Evolutionary conservation across 2,888 invertebrate genomes (phyloP), one percentile per base, ranked within the genome.

Genomic region (Macaria liturata): DNA sequence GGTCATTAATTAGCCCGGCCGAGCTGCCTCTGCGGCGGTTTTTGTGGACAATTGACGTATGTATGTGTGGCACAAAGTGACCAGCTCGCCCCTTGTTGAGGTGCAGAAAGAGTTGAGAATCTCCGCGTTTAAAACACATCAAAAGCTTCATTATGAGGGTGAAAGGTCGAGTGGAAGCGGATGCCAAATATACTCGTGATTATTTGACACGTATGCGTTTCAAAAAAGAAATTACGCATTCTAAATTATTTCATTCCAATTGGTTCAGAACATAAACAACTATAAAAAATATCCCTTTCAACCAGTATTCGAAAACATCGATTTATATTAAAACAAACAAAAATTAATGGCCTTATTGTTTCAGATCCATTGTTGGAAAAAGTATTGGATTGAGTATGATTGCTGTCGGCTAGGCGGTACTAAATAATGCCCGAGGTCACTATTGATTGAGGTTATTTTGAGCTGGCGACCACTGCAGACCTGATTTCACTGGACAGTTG

Each of bases 1-100:
- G 67, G 71, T 74, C 84, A 88, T 88, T 88, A 87, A 88, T 88
- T 89, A 87, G 83, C 79, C 81, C 79, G 77, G 72, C 72, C 77
- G 75, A 74, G 69, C 76, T 77, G 76, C 74, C 76, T 68, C 74
- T 67, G 77, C 69, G 82, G 77, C 69, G 82, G 86, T 84, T 87
- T 86, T 88, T 86, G 86, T 63, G 78, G 77, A 75, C 80, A 76
- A 84, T 83, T 83, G 86, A 88, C 76, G 80, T 81, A 83, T 84
- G 75, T 75, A 72, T 76, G 71, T 71, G 66, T 70, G 58, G 49
- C 46, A 30, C 43, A 51, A 50, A 55, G 50, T 42, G 50, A 32
- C 50, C 46, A 37, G 34, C 34, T 37, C 42, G 32, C 31, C n/a
- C 49, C 43, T 49, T 50, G 39, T 42, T 49, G 57, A 9, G 39